Evolutionary conservation across 2,113 vertebrate genomes (phyloP).

Genomic region (Eulemur macaco): DNA sequence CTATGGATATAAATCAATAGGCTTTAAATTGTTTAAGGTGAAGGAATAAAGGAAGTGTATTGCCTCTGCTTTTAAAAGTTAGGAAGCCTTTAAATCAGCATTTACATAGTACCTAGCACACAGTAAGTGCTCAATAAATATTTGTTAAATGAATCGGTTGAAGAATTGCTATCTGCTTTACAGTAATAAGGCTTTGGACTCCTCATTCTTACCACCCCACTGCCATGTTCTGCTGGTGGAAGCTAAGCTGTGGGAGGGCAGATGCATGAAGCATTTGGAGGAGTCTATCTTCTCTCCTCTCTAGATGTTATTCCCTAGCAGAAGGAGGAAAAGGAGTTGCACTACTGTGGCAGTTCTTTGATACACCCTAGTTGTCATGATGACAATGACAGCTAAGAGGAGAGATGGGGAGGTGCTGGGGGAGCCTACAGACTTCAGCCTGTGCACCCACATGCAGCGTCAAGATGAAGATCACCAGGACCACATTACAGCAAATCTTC

Average conservation of each 20-base stretch:
- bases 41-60: not conserved
- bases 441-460: fast-evolving
- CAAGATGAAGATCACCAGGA: not conserved
- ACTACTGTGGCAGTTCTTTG: too few relatives aligned
- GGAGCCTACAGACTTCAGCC: not conserved
- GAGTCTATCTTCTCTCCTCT: not conserved
- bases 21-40: not conserved
- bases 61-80: not conserved
- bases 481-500: not conserved
- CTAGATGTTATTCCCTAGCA: not conserved
- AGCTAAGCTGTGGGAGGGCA: not conserved
- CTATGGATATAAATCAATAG: not conserved
- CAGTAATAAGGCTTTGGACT: not conserved
- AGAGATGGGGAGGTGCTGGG: not conserved
- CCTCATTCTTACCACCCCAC: not conserved
- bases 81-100: not conserved
- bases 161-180: not conserved
- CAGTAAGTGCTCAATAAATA: not conserved
- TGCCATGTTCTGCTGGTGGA: not conserved
- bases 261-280: not conserved
- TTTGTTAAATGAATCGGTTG: not conserved
- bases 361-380: not conserved
- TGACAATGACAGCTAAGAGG: not conserved
- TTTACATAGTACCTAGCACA: not conserved
- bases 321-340: not conserved